Base-by-base conservation (phyloP, 2,797 vertebrate genomes). In the Oceanodroma leucorhoa region DNA sequence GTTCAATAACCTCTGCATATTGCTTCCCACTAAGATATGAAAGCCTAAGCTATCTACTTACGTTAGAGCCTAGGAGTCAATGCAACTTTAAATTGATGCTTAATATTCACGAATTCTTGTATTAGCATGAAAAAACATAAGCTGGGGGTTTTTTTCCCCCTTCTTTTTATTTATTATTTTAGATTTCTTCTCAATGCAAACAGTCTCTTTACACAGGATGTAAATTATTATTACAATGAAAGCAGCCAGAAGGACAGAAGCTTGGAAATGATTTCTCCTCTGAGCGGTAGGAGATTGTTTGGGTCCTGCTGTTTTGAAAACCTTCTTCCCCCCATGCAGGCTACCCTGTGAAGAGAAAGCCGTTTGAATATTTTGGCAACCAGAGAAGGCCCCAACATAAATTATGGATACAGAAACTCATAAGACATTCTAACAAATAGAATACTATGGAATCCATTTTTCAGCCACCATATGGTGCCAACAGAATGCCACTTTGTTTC, bases 301-400 rank as follows among this genome's bases (percentile, higher is more conserved):
- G 34, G 95, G 97, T 96, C 98, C 97, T 97, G 98, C 97, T 98
- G 98, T 98, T 98, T 97, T 94, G 94, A 97, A 98, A 98, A 98
- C 96, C 96, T 96, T 97, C 97, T 97, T 97, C 93, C 90, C 97
- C 96, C 95, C 87, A 96, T 10, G 93, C 93, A 96, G 94, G 94
- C 97, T 96, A 96, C 96, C 97, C 96, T 92, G 93, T 95, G 96
- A 97, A 97, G 97, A 97, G 93, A 97, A 98, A 97, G 86, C 95
- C 27, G 53, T 98, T 98, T 98, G 97, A 98, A 98, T 98, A 97
- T 98, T 98, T 97, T 98, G 97, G 97, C 97, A 98, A 97, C 97
- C 93, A 97, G 93, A 97, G 96, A 96, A 94, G 72, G 83, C 95
- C 94, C 79, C 83, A 98, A 93, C 95, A 98, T 98, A 97, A 98